Conservation (phyloP, 2,113 vertebrate species). For the Thunnus thynnus region DNA sequence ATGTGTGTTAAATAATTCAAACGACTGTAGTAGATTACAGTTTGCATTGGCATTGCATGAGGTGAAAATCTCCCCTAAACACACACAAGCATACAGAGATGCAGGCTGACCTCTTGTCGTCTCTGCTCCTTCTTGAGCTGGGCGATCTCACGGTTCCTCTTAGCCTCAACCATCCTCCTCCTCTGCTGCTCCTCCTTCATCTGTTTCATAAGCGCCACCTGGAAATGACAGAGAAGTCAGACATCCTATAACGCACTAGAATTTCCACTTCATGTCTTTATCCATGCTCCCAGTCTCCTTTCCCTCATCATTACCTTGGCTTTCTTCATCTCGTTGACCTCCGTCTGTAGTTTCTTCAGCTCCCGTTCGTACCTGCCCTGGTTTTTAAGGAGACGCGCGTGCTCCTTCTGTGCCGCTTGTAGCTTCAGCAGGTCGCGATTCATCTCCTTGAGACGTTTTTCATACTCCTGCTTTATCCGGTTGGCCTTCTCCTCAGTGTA, state of each 20-base stretch:
- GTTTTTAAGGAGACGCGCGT: conserved; percentile 95
- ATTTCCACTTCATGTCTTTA: neutral
- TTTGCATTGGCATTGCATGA: neutral
- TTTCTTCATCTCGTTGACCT: conserved; percentile 98
- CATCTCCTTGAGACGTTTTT: conserved; percentile 98
- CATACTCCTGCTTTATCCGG: conserved; percentile 94
- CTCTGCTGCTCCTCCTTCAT: conserved; percentile 98
- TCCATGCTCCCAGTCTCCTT: neutral
- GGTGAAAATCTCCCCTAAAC: neutral
- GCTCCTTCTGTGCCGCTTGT: conserved; percentile 95
- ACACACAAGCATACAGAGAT: neutral
- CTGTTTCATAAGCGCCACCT: conserved; percentile 98
- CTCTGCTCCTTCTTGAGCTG: conserved; percentile 98
- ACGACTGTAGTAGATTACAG: neutral
- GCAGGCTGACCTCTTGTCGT: conserved; percentile 87
- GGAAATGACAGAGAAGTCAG: conserved; percentile 4
- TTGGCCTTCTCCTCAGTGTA: conserved; percentile 97
- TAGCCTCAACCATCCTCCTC: conserved; percentile 92
- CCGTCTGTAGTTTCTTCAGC: conserved; percentile 93
- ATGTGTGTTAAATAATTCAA: neutral
- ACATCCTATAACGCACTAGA: neutral
- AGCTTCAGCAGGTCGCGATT: conserved; percentile 96
- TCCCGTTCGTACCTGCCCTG: conserved; percentile 95
- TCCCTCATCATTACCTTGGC: conserved; percentile 88
- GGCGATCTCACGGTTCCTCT: conserved; percentile 94